Evolutionary conservation across 2,797 vertebrate species (phyloP).

Genomic region (Clarias pachynema): DNA sequence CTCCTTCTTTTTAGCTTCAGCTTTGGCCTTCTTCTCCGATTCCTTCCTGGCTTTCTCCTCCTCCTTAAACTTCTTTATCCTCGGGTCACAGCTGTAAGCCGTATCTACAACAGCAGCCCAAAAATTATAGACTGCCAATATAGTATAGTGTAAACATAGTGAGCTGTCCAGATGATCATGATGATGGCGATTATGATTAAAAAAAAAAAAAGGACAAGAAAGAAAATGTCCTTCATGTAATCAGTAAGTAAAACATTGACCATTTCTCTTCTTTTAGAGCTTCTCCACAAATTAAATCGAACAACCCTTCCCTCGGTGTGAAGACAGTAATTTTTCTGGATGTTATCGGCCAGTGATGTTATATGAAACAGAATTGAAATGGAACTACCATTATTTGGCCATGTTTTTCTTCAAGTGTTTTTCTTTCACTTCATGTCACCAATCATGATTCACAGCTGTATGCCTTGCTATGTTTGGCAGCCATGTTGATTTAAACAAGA

Average conservation of each 20-base stretch:
- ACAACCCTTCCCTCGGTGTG: too few species aligned
- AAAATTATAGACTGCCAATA: not conserved
- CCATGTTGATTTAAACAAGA: not conserved
- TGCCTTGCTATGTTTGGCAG: not conserved
- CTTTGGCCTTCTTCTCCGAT: constrained; percentile 96
- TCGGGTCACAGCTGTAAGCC: constrained; percentile 94
- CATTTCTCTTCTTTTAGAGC: not conserved
- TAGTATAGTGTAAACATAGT: not conserved
- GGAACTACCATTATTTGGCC: too few species aligned
- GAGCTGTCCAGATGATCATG: not conserved
- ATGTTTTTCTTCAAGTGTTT: not conserved
- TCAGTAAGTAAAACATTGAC: not conserved
- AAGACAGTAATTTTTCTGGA: too few species aligned
- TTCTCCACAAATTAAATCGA: not conserved
- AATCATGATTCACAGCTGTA: not conserved
- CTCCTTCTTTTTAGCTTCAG: constrained; percentile 92
- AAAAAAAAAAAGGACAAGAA: not conserved
- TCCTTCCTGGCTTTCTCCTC: constrained; percentile 97
- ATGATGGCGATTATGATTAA: not conserved
- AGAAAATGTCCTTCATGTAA: not conserved
- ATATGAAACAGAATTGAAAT: too few species aligned
- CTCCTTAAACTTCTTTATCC: constrained; percentile 98
- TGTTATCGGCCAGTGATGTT: too few species aligned
- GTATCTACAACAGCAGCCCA: constrained; percentile 80
- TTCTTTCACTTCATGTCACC: not conserved